Percentiles rank a stretch among this genome's conserved stretches.
Evolutionary conservation across 2,797 vertebrate species (phyloP).

Genomic region (Xenentodon cancila): DNA sequence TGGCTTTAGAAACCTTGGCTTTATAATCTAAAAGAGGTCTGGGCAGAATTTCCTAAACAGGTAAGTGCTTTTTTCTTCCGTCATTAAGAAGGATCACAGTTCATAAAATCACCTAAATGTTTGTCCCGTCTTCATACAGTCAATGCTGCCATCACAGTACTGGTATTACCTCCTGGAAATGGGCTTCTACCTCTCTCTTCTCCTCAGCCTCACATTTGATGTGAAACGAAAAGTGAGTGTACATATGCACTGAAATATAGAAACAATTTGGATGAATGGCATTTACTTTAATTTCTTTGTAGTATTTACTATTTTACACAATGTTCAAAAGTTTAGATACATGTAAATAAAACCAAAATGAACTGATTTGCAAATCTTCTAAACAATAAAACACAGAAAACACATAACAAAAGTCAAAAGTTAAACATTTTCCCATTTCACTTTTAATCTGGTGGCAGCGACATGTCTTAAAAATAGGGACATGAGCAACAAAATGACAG

Average conservation of each 20-base stretch:
- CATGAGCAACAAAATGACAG: too few species aligned
- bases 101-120: background rate
- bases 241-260: background rate
- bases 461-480: too few species aligned
- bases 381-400: too few species aligned
- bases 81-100: background rate
- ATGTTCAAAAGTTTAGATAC: background rate
- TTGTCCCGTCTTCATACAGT: constrained; percentile 70
- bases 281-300: background rate
- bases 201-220: constrained; percentile 89
- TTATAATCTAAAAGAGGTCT: constrained; percentile 90
- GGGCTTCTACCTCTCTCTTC: constrained; percentile 91
- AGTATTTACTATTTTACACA: background rate
- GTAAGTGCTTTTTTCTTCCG: constrained; percentile 60
- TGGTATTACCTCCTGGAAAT: constrained; percentile 94
- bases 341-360: background rate
- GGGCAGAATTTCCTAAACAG: constrained; percentile 91
- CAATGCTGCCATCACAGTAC: constrained; percentile 90
- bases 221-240: constrained; percentile 89
- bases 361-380: too few species aligned
- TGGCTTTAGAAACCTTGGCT: constrained; percentile 92
- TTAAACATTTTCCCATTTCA: too few species aligned
- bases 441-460: too few species aligned
- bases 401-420: too few species aligned
- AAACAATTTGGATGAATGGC: background rate